A percentile compares a stretch with the other conserved stretches of the same genome.
phyloP scores from a whole-genome alignment of 2,113 vertebrate species.

The Trematocara macrostoma region DNA sequence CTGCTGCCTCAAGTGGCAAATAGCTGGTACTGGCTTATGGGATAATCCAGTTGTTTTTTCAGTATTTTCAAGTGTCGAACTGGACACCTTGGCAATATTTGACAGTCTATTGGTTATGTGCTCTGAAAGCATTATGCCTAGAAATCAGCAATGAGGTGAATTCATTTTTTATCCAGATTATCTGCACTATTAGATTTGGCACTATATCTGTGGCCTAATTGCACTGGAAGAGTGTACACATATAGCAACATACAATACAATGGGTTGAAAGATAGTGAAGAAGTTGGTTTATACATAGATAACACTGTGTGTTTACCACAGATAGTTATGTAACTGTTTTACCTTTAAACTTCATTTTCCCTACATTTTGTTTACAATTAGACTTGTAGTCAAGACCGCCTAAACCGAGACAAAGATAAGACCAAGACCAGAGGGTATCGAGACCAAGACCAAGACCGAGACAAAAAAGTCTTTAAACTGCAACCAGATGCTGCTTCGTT shows the following conservation, averaged over 20 bases:
- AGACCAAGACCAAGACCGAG: too few relatives aligned
- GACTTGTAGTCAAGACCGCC: too few relatives aligned
- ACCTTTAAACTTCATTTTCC: neutral
- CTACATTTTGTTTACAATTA: neutral
- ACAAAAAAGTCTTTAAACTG: too few relatives aligned
- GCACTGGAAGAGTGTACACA: neutral
- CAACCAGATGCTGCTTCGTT: too few relatives aligned
- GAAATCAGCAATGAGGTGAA: neutral
- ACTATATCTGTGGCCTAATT: neutral
- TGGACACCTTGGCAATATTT: neutral
- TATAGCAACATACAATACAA: accelerated
- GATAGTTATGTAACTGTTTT: neutral
- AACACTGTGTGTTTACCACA: neutral
- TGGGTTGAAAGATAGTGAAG: neutral
- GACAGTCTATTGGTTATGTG: neutral
- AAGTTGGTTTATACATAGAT: neutral
- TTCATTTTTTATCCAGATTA: neutral
- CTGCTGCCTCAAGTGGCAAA: neutral
- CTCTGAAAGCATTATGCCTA: neutral
- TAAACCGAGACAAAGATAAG: too few relatives aligned
- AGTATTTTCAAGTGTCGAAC: neutral
- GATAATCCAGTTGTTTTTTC: neutral
- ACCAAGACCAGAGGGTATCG: too few relatives aligned
- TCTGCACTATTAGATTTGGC: neutral
- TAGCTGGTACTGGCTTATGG: neutral